Evolutionary conservation across 1,140 invertebrate genomes (phyloP).

Genomic region (Pantala flavescens): DNA sequence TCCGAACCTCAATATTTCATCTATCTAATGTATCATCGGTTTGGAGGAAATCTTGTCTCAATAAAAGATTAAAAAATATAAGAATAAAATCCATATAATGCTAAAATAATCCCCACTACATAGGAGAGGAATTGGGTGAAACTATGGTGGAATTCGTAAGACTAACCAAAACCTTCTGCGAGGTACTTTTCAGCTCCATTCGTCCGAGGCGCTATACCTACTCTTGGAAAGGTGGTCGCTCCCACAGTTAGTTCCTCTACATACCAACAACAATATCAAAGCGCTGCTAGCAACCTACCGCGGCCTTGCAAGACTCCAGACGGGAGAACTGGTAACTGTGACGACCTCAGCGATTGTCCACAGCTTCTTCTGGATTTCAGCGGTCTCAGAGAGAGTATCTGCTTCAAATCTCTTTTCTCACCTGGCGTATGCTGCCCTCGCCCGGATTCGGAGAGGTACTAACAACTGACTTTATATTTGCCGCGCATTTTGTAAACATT

Average conservation of each 20-base stretch:
- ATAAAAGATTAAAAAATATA: no score
- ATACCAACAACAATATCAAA: conserved; percentile 68
- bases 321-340: conserved; percentile 65
- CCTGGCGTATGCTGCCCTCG: conserved; percentile 82
- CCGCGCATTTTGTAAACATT: no score
- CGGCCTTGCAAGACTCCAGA: conserved; percentile 67
- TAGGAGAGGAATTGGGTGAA: no score
- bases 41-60: no score
- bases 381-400: conserved; percentile 72
- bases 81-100: no score
- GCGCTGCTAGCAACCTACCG: conserved; percentile 47
- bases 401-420: conserved; percentile 83
- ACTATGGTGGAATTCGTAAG: no score
- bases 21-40: no score
- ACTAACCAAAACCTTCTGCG: no score
- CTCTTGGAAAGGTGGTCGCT: not conserved
- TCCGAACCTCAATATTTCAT: no score
- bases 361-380: conserved; percentile 72
- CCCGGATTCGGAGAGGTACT: not conserved
- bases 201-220: not conserved
- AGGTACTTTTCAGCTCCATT: not conserved
- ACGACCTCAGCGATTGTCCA: conserved; percentile 80
- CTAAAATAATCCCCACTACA: no score
- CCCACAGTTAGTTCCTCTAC: conserved; percentile 52
- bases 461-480: no score